Percentiles rank a stretch among this genome's conserved stretches.
Evolutionary conservation across 2,113 vertebrate species (phyloP).

Genomic region (Triplophysa tibetana): DNA sequence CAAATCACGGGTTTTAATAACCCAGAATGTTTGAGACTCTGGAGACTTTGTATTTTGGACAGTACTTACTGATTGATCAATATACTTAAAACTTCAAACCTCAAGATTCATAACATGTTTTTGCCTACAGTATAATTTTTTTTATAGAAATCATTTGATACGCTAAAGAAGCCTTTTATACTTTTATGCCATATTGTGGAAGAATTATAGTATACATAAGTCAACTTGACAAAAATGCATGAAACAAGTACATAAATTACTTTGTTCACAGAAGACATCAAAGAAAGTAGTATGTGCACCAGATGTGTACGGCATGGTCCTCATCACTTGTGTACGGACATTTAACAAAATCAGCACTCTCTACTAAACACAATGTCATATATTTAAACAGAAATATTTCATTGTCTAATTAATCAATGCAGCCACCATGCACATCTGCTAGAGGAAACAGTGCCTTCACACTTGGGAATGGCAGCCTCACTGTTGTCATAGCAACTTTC

Average conservation of each 20-base stretch:
- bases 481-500: conserved; percentile 58
- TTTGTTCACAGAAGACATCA: background rate
- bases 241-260: background rate
- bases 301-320: background rate
- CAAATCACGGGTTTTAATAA: too few species aligned
- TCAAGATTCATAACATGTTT: background rate
- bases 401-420: conserved; percentile 42
- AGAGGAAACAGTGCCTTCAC: conserved; percentile 16
- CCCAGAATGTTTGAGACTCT: too few species aligned
- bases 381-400: conserved; percentile 1
- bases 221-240: background rate
- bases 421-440: conserved; percentile 17
- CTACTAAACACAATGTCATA: conserved; percentile 17
- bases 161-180: background rate
- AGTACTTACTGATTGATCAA: background rate
- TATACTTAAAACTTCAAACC: background rate
- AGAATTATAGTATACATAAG: background rate
- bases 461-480: conserved; percentile 39
- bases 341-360: conserved; percentile 17
- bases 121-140: background rate
- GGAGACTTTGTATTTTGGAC: too few species aligned
- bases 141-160: background rate
- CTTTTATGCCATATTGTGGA: background rate
- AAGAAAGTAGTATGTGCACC: background rate
- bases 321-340: conserved; percentile 2